These are phyloP conservation scores for Zygothrica quintamaculata DNA, from an alignment of 2,888 invertebrate genomes.

Conservation along the genomic window DNA sequence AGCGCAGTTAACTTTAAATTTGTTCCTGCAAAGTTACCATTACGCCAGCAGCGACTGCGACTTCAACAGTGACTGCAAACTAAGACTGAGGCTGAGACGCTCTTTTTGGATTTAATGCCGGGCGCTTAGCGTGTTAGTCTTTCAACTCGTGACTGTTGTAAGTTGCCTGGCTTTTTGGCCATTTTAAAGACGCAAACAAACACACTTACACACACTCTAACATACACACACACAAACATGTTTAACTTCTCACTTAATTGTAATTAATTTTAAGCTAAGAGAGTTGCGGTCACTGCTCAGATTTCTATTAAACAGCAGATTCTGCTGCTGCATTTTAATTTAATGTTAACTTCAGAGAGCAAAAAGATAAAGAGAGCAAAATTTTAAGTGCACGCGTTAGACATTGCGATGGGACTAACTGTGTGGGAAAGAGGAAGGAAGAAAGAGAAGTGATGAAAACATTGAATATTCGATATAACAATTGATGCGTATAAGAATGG, in stretches of 20 bases:
- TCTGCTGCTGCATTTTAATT: conserved; percentile 27
- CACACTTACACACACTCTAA: conserved; percentile 1
- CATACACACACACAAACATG: conserved; percentile 2
- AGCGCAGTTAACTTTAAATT: conserved; percentile 38
- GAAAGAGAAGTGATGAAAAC: no score
- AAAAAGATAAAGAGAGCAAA: background rate
- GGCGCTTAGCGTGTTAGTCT: conserved; percentile 58
- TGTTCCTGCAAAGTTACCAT: conserved; percentile 7
- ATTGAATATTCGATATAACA: no score
- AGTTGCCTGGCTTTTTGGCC: conserved; percentile 51
- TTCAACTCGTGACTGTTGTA: conserved; percentile 66
- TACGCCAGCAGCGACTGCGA: conserved; percentile 26
- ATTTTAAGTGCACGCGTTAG: background rate
- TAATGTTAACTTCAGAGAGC: conserved; percentile 1
- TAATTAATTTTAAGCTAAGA: conserved; percentile 58
- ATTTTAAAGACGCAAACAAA: conserved; percentile 25
- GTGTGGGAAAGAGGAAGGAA: background rate
- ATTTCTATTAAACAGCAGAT: conserved; percentile 39
- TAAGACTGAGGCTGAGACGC: conserved; percentile 34
- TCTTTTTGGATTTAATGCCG: conserved; percentile 54
- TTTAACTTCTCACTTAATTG: conserved; percentile 43
- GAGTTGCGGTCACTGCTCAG: conserved; percentile 30
- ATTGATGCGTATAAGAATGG: no score
- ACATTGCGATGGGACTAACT: background rate
- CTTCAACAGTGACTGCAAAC: conserved; percentile 32